phyloP scores from a whole-genome alignment of 2,113 vertebrate species.

The Hippocampus mohnikei region DNA sequence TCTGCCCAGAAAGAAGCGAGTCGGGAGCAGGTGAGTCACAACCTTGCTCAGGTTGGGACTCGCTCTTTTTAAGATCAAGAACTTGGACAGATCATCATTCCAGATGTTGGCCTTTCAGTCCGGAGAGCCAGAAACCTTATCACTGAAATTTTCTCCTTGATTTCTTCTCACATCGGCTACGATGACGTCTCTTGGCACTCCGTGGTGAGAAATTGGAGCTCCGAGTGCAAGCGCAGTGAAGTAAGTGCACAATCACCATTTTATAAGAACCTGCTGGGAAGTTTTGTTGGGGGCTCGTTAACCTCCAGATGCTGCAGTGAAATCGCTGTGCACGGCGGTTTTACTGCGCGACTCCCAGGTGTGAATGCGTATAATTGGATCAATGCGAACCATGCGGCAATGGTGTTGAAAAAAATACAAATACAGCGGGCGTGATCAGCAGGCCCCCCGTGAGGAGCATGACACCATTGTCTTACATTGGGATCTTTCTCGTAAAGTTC shows the following conservation, averaged over 20 bases:
- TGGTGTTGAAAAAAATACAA: conserved; percentile 5
- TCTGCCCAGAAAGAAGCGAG: not conserved
- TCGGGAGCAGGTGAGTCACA: not conserved
- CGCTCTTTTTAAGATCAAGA: not conserved
- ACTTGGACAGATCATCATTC: not conserved
- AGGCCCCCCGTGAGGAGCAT: not conserved
- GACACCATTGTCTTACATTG: conserved; percentile 13
- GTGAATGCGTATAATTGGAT: conserved; percentile 21
- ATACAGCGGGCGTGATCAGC: conserved; percentile 11
- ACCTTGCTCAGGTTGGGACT: not conserved
- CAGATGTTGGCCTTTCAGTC: not conserved
- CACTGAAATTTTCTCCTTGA: not conserved
- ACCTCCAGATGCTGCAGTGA: conserved; percentile 18
- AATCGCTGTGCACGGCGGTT: conserved; percentile 8
- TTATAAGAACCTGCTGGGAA: conserved; percentile 10
- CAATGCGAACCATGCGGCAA: conserved; percentile 19
- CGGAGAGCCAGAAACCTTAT: not conserved
- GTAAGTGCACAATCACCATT: conserved; percentile 5
- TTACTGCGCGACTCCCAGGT: conserved; percentile 19
- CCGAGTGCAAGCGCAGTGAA: not conserved
- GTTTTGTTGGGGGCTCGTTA: conserved; percentile 21
- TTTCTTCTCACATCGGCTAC: not conserved
- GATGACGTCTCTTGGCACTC: not conserved
- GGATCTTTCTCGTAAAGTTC: conserved; percentile 22
- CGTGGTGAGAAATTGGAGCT: not conserved